Base-by-base conservation (phyloP, 2,113 vertebrate genomes). In the Prinia subflava region DNA sequence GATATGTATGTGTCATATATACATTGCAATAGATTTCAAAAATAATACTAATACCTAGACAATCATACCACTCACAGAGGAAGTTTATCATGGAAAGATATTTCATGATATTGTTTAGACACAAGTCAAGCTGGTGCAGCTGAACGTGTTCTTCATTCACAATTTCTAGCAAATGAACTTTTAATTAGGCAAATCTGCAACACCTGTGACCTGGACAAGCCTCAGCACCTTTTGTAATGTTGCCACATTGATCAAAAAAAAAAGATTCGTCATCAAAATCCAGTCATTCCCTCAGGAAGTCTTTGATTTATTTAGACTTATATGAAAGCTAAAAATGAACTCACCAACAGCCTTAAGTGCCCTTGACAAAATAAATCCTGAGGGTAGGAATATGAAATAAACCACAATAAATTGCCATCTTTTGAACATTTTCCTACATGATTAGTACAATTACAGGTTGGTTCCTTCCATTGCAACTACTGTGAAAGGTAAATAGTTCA, bases 181-280 rank as follows among this genome's bases (percentile, higher is more conserved):
- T 83, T 92, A 92, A 94, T 96, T 85, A 94, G 41, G 59, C n/a
- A 90, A 87, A 84, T 85, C 53, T 92, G 31, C 33, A 95, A 76
- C 73, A 94, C 64, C 79, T 96, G 69, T 90, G 89, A 89, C 44
- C 31, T 42, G 21, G 42, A 78, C 59, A 90, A 90, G 87, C 52
- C 65, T 74, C 2, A 0, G 49, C 50, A 84, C 30, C 25, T 91
- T 95, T 90, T 81, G 62, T 80, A 71, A 80, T 1, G 16, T 56
- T 89, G 41, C 49, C 18, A 56, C n/a, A 12, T 64, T 81, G 78
- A 53, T 41, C 2, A 57, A 69, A 76, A 57, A 46, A 18, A 50
- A 39, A 41, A 6, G 6, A 73, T 65, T 95, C 93, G 78, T 47
- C 47, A 73, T 50, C 55, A 88, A 83, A 91, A 73, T 12, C 20